A percentile compares a stretch with the other conserved stretches of the same genome.
Conservation (phyloP, 2,797 vertebrate genomes). For the Pristis pectinata region DNA sequence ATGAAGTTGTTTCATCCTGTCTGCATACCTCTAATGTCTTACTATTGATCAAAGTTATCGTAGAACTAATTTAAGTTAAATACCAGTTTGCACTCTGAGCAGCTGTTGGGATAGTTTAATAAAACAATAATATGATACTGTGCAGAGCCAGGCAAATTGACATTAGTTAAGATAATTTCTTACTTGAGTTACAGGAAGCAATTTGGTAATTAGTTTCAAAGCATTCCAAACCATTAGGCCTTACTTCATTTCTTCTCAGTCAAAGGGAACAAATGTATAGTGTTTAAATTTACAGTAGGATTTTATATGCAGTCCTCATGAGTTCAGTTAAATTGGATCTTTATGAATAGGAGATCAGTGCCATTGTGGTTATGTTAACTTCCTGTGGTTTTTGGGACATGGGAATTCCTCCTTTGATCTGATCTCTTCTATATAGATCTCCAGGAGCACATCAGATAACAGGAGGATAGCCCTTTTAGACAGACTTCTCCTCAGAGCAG, state of each 20-base stretch:
- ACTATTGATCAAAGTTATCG: background rate
- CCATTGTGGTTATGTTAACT: background rate
- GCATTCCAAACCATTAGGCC: background rate
- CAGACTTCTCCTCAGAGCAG: background rate
- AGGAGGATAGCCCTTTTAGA: background rate
- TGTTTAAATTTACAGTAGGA: background rate
- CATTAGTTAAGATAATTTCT: background rate
- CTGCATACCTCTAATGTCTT: background rate
- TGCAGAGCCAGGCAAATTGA: background rate
- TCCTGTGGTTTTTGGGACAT: background rate
- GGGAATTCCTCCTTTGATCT: background rate
- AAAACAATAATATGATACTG: background rate
- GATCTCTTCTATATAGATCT: background rate
- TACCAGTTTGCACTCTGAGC: background rate
- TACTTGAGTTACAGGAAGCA: background rate
- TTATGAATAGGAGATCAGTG: too few species aligned
- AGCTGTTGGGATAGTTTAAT: background rate
- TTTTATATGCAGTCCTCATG: background rate
- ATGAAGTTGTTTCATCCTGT: background rate
- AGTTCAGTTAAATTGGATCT: background rate
- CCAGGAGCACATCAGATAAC: background rate
- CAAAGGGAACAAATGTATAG: background rate
- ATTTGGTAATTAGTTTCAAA: background rate
- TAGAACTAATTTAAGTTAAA: background rate
- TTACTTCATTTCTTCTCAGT: background rate